phyloP scores from a whole-genome alignment of 2,888 invertebrate species.

The Cantharis rustica region DNA sequence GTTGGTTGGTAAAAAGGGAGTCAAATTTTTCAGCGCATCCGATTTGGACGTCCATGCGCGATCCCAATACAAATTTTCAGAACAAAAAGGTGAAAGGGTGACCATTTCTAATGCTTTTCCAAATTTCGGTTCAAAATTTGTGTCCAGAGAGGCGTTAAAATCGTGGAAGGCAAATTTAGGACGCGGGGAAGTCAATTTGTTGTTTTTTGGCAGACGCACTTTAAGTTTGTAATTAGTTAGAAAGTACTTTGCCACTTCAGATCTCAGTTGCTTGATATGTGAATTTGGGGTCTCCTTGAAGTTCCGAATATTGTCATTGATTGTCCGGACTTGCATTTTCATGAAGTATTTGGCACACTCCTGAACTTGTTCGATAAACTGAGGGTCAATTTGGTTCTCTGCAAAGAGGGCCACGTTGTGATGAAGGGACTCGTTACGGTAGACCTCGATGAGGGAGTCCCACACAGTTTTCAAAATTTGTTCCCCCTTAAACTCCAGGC shows the following conservation, averaged over 20 bases:
- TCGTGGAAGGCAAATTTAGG: not conserved
- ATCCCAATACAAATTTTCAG: not conserved
- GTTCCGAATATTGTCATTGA: conserved; percentile 68
- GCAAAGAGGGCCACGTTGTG: conserved; percentile 63
- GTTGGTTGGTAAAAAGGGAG: conserved; percentile 15
- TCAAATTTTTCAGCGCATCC: not conserved
- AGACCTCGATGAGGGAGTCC: conserved; percentile 55
- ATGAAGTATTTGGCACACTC: conserved; percentile 70
- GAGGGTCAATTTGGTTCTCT: conserved; percentile 61
- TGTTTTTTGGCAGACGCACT: not conserved
- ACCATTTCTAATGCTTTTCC: not conserved
- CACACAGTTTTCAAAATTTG: conserved; percentile 38
- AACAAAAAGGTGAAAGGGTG: conserved; percentile 57
- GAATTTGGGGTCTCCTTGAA: conserved; percentile 51
- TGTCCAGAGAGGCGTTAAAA: not conserved
- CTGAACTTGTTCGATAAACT: conserved; percentile 69
- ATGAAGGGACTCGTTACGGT: conserved; percentile 52
- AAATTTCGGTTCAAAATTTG: not conserved
- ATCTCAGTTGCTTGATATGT: conserved; percentile 37
- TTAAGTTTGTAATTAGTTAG: conserved; percentile 63
- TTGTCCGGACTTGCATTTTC: conserved; percentile 68
- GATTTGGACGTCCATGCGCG: not conserved
- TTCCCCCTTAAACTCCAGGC: conserved; percentile 64
- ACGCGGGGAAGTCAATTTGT: not conserved
- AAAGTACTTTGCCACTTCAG: conserved; percentile 62